Base-by-base conservation (phyloP, 2,113 vertebrate species). In the Neolamprologus kungweensis region DNA sequence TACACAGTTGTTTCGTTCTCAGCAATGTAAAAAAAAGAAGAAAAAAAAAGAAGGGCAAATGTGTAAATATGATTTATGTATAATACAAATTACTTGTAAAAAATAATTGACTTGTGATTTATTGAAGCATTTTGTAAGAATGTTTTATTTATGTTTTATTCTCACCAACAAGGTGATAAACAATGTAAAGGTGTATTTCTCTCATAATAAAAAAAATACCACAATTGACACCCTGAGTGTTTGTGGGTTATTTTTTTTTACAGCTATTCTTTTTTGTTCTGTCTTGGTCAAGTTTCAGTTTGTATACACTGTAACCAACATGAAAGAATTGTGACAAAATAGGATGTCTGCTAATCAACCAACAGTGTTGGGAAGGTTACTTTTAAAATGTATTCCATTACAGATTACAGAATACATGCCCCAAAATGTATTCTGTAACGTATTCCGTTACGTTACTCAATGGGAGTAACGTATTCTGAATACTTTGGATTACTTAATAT, bases 81-180 rank as follows among this genome's bases (percentile, higher is more conserved):
- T 82, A 94, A 94, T 96, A 98, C 97, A 96, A 98, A 96, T 92
- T 93, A 95, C 97, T 93, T 98, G 97, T 98, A 98, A 83, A 84
- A 94, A 93, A 89, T 89, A 91, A 94, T 93, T 90, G 73, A 85
- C 91, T 93, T 88, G 90, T 96, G 95, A 94, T 93, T 94, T 88
- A 95, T 93, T 93, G 91, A 93, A 92, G 68, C 93, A 94, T 97
- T 96, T 97, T 97, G 96, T 97, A 96, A 97, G 95, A 95, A 96
- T 94, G 95, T 97, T 97, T 98, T 99, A 99, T 99, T 99, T 99
- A 98, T 99, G 97, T 93, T 95, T 96, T 93, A 95, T 97, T 96
- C 93, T 94, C 95, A 54, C 85, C 95, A 91, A 92, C 95, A 93
- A 79, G 82, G 87, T 93, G 95, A 96, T 92, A 90, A 92, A 95